Conservation (phyloP, 2,113 vertebrate genomes). For the Colossoma macropomum region DNA sequence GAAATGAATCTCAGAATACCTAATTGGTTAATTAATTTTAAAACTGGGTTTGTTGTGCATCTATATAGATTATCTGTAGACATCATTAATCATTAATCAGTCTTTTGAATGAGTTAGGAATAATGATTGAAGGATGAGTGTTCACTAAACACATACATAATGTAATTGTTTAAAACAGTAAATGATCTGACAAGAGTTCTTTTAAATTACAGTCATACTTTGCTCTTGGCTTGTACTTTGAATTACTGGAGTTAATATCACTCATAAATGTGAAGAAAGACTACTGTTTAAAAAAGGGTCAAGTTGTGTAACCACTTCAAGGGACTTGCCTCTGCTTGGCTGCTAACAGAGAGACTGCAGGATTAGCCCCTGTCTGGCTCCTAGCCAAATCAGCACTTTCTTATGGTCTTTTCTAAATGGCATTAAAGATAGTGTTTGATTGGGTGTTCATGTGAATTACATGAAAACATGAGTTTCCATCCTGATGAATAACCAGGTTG, state of each 20-base stretch:
- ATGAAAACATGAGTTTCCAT: background rate
- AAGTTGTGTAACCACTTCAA: background rate
- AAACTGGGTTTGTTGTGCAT: no score
- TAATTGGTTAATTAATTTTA: no score
- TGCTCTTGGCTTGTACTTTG: background rate
- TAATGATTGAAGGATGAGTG: no score
- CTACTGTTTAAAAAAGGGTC: background rate
- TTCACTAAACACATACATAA: no score
- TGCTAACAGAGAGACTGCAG: background rate
- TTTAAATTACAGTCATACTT: background rate
- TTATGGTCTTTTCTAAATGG: background rate
- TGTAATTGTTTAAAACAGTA: no score
- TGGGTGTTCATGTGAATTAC: constrained; percentile 16
- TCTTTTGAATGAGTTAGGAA: no score
- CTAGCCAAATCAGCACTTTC: background rate
- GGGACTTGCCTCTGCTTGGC: background rate
- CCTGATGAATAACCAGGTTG: constrained; percentile 33
- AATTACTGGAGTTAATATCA: background rate
- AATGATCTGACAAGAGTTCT: background rate
- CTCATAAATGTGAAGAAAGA: background rate
- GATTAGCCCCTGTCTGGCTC: background rate
- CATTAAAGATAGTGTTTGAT: background rate
- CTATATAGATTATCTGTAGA: no score
- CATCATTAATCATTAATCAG: no score
- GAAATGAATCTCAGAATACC: no score